Conservation (phyloP, 2,113 vertebrate species). For the Mus spicilegus region DNA sequence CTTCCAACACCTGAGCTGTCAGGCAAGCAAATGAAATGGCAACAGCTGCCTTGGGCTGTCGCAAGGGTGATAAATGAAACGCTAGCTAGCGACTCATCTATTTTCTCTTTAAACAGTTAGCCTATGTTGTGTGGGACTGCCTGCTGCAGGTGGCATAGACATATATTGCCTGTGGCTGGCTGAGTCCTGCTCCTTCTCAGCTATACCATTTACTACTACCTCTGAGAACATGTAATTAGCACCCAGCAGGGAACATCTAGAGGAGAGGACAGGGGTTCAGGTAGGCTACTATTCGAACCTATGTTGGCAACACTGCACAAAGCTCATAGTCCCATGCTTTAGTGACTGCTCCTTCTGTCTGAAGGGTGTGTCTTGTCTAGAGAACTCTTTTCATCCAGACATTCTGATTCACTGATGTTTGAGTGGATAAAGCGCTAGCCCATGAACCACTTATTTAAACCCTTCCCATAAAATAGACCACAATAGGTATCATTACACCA, state of each 20-base stretch:
- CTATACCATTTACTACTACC: not conserved
- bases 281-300: not conserved
- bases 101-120: slow-evolving; percentile 61
- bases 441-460: slow-evolving; percentile 14
- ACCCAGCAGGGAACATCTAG: not conserved
- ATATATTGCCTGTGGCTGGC: not conserved
- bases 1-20: slow-evolving; percentile 10
- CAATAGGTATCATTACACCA: not conserved
- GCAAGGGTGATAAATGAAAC: slow-evolving; percentile 59
- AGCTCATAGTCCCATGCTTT: not conserved
- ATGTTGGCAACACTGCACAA: not conserved
- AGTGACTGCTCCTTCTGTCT: not conserved
- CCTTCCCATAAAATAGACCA: not conserved
- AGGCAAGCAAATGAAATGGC: slow-evolving; percentile 31
- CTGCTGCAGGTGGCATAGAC: not conserved
- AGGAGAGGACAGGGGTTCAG: not conserved
- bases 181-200: not conserved
- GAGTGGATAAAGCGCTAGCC: not conserved
- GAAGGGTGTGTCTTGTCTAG: not conserved
- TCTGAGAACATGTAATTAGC: not conserved
- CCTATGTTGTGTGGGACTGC: not conserved
- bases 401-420: not conserved
- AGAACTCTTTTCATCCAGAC: not conserved
- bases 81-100: not conserved
- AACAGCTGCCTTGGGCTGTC: slow-evolving; percentile 3